Conservation (phyloP, 2,113 vertebrate species). For the Triplophysa siluroides region DNA sequence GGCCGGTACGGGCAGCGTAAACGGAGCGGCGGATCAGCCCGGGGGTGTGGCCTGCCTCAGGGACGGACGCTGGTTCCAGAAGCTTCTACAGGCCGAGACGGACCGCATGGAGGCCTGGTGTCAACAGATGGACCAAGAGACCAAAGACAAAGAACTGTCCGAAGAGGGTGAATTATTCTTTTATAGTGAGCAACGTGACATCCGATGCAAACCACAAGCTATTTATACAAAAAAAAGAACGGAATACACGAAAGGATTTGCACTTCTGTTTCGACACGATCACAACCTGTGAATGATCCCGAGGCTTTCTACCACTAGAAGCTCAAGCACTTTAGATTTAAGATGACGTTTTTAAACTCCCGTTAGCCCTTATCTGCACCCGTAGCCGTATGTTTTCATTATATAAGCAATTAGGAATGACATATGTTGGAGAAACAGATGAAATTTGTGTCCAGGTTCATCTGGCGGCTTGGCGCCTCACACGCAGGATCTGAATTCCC, state of each 20-base stretch:
- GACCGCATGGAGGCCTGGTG: slow-evolving; percentile 98
- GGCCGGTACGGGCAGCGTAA: slow-evolving; percentile 76
- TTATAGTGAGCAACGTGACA: too few relatives aligned
- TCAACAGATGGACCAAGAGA: slow-evolving; percentile 98
- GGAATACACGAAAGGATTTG: too few relatives aligned
- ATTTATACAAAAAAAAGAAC: too few relatives aligned
- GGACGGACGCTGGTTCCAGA: slow-evolving; percentile 96
- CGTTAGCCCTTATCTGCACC: too few relatives aligned
- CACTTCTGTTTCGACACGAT: too few relatives aligned
- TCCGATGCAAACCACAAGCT: too few relatives aligned
- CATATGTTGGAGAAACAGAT: neutral
- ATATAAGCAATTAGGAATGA: neutral
- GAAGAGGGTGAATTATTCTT: slow-evolving; percentile 83
- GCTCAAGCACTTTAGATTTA: too few relatives aligned
- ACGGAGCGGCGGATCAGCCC: slow-evolving; percentile 63
- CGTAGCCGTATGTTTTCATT: too few relatives aligned
- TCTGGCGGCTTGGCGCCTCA: neutral
- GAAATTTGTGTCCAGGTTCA: neutral
- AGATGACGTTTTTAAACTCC: too few relatives aligned
- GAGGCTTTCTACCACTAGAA: too few relatives aligned
- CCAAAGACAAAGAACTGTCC: slow-evolving; percentile 93
- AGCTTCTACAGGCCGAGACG: slow-evolving; percentile 94
- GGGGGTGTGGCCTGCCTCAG: slow-evolving; percentile 82
- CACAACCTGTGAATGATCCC: too few relatives aligned
- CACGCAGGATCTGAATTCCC: neutral